Evolutionary conservation across 2,113 vertebrate species (phyloP), one percentile per base, ranked within the genome.

Genomic region (Platichthys flesus): DNA sequence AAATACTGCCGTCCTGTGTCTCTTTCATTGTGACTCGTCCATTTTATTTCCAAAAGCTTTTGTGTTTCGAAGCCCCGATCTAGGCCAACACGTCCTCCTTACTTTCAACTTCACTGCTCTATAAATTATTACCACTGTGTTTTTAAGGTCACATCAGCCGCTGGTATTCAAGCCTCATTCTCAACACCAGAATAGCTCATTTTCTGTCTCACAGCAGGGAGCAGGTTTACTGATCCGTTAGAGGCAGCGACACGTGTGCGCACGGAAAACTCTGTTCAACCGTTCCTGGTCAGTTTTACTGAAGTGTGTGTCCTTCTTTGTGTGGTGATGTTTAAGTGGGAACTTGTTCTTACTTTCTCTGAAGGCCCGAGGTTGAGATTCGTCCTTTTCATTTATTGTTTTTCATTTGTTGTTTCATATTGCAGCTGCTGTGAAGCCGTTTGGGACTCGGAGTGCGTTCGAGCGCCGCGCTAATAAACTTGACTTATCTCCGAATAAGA

Each of bases 401-500:
- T 31, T 83, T 76, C 37, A 62, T 86, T 69, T 15, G 37, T 67
- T 72, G 64, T 66, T 68, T 83, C 79, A 79, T 81, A 74, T 67
- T 45, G 20, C 16, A 7, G 54, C 1, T 20, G 3, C 52, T 28
- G 26, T 62, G 47, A 54, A 79, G 45, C 55, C 76, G 61, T 78
- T 68, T 28, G 69, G 58, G 69, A 71, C 66, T 67, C 40, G 14
- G 31, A 47, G 24, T 51, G 4, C 3, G 16, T 71, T 81, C n/a
- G 26, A 62, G 49, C 21, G 7, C 31, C 61, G 45, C 1, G 14
- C 64, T 59, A 58, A 74, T 76, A 57, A 83, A 74, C 58, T 31
- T 63, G 80, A 87, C 62, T 70, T 75, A 78, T 84, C 42, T 67
- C 28, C 51, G 59, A 71, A 87, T 77, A 83, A 83, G 24, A 74